Evolutionary conservation across 2,888 invertebrate species (phyloP).

Genomic region (Agelastica alni): DNA sequence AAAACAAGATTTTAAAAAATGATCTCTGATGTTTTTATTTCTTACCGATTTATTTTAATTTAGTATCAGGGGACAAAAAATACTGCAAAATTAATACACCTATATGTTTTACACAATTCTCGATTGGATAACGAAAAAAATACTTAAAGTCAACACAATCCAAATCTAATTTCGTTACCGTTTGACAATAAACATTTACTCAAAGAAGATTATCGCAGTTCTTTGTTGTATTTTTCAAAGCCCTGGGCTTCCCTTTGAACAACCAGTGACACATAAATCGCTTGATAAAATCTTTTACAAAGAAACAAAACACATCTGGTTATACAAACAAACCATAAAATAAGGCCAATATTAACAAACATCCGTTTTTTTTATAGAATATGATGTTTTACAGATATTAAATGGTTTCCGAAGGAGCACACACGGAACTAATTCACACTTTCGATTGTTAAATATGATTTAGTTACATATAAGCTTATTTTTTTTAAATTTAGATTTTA

Average conservation of each 20-base stretch:
- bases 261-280: slow-evolving; percentile 17
- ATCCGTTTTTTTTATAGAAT: slow-evolving; percentile 1
- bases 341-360: slow-evolving; percentile 17
- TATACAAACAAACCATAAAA: slow-evolving; percentile 28
- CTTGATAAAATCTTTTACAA: slow-evolving; percentile 17
- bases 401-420: neutral
- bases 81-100: too few relatives aligned
- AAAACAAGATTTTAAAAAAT: too few relatives aligned
- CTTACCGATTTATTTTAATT: too few relatives aligned
- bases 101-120: too few relatives aligned
- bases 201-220: slow-evolving; percentile 10
- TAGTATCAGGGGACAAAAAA: too few relatives aligned
- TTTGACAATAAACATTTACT: slow-evolving; percentile 5
- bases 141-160: slow-evolving; percentile 11
- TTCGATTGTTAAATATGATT: too few relatives aligned
- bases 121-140: neutral
- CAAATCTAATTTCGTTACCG: slow-evolving; percentile 13
- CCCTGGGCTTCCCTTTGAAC: slow-evolving; percentile 16
- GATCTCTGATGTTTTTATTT: too few relatives aligned
- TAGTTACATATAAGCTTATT: too few relatives aligned
- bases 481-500: too few relatives aligned
- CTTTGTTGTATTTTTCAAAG: slow-evolving; percentile 20
- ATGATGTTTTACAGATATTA: neutral
- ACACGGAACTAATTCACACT: too few relatives aligned
- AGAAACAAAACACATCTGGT: slow-evolving; percentile 26